Evolutionary conservation across 2,888 invertebrate species (phyloP).

Genomic region (Drosophila fulvimacula): DNA sequence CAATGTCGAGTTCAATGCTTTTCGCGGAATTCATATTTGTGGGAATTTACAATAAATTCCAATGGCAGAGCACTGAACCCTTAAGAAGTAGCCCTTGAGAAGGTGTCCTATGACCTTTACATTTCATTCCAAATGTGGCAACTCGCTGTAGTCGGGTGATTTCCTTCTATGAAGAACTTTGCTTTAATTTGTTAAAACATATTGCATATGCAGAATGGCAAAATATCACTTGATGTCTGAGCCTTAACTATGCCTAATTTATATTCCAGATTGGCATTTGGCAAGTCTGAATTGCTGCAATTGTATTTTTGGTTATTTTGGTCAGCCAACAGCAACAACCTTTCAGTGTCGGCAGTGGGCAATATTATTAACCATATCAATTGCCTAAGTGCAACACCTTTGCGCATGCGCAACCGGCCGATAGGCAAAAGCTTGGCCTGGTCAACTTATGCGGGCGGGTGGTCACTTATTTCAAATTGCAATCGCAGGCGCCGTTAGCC

Average conservation of each 20-base stretch:
- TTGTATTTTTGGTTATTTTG: slow-evolving; percentile 19
- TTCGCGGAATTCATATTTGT: slow-evolving; percentile 10
- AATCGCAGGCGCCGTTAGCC: slow-evolving; percentile 34
- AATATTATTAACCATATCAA: slow-evolving; percentile 68
- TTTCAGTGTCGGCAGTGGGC: slow-evolving; percentile 59
- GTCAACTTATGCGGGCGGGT: slow-evolving; percentile 54
- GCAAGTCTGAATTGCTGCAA: slow-evolving; percentile 28
- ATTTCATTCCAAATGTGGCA: neutral
- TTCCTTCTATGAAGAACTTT: neutral
- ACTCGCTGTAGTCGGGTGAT: neutral
- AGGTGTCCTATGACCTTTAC: neutral
- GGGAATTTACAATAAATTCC: slow-evolving; percentile 10
- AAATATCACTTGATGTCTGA: neutral
- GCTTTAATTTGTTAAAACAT: neutral
- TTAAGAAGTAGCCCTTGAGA: neutral
- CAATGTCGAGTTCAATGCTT: slow-evolving; percentile 47
- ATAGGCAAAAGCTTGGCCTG: slow-evolving; percentile 21
- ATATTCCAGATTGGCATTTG: neutral
- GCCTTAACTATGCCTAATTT: neutral
- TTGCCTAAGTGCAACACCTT: slow-evolving; percentile 61
- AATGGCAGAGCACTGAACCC: slow-evolving; percentile 4
- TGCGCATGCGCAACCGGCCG: slow-evolving; percentile 62
- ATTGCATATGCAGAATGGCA: neutral
- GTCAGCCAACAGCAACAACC: slow-evolving; percentile 26
- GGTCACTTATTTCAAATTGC: slow-evolving; percentile 40